Base-by-base conservation (phyloP, 2,797 vertebrate species). In the Lutjanus argentimaculatus region DNA sequence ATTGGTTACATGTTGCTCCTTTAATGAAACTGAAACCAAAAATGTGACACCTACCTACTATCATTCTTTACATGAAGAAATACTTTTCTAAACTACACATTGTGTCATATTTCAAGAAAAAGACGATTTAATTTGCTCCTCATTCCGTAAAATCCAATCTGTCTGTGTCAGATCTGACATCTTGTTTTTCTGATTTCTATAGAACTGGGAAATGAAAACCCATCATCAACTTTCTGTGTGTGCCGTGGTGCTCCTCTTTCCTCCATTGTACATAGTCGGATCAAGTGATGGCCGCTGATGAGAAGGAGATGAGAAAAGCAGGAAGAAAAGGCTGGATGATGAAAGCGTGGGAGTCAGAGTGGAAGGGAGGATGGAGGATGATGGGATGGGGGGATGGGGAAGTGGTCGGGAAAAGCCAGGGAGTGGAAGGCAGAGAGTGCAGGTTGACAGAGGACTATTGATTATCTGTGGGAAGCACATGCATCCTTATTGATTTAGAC, bases 291-390 rank as follows among this genome's bases (percentile, higher is more conserved):
- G 67, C 56, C 22, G 19, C 51, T 78, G 90, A 90, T 79, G 87
- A 82, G 74, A 76, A 68, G 36, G 62, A 78, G 84, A 90, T 80
- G 86, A 87, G 85, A 81, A 76, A 87, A 72, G 64, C 78, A 74
- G 73, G 76, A 85, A 80, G 84, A 87, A 77, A 84, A 88, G 77
- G 63, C 82, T 62, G 70, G 79, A 88, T 87, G 86, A 92, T 88
- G 84, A 91, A 88, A 88, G 85, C 63, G 88, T 90, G 70, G 90
- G 87, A 89, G 89, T 85, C 30, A n/a, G 52, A 74, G 72, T 12
- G 72, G 78, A 82, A 15, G 72, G 72, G 22, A 66, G 74, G 79
- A 73, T 42, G 70, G 72, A 63, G 63, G 67, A 75, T 80, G 83
- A 84, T 70, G 80, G 74, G 77, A 75, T 70, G 52, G 79, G 72